These are phyloP conservation scores for Lasioglossum marginatum DNA, from an alignment of 2,888 invertebrate genomes.

Conservation along the genomic window DNA sequence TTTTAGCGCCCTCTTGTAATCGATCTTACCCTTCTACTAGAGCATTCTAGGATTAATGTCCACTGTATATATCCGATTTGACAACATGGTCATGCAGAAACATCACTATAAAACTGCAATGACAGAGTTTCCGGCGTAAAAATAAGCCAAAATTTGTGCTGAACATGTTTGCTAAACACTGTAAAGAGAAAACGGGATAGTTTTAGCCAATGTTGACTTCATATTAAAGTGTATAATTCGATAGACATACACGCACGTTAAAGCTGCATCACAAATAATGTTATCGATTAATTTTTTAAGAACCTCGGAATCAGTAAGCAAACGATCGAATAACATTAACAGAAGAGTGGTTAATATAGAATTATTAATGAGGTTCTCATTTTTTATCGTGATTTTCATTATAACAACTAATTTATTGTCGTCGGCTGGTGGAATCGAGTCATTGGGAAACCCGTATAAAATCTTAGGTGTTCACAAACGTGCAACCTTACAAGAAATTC, in stretches of 20 bases:
- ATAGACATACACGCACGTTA: slow-evolving; percentile 36
- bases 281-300: slow-evolving; percentile 76
- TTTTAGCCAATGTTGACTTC: slow-evolving; percentile 39
- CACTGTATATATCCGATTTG: slow-evolving; percentile 49
- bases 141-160: slow-evolving; percentile 43
- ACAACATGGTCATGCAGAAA: slow-evolving; percentile 65
- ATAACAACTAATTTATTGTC: slow-evolving; percentile 77
- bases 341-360: slow-evolving; percentile 66
- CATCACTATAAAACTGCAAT: slow-evolving; percentile 59
- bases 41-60: slow-evolving; percentile 41
- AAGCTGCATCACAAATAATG: slow-evolving; percentile 64
- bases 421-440: slow-evolving; percentile 73
- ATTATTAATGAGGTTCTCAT: slow-evolving; percentile 73
- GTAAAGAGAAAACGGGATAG: slow-evolving; percentile 43
- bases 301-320: slow-evolving; percentile 66
- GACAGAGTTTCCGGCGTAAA: slow-evolving; percentile 42
- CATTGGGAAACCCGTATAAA: slow-evolving; percentile 92
- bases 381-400: slow-evolving; percentile 75
- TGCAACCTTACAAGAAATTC: slow-evolving; percentile 92
- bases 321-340: slow-evolving; percentile 69
- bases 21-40: slow-evolving; percentile 39
- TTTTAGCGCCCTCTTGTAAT: slow-evolving; percentile 53
- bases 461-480: slow-evolving; percentile 91
- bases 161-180: slow-evolving; percentile 60
- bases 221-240: slow-evolving; percentile 48